A percentile compares a stretch with the other conserved stretches of the same genome.
Conservation (phyloP, 1,140 invertebrate species). For the Acromyrmex heyeri region DNA sequence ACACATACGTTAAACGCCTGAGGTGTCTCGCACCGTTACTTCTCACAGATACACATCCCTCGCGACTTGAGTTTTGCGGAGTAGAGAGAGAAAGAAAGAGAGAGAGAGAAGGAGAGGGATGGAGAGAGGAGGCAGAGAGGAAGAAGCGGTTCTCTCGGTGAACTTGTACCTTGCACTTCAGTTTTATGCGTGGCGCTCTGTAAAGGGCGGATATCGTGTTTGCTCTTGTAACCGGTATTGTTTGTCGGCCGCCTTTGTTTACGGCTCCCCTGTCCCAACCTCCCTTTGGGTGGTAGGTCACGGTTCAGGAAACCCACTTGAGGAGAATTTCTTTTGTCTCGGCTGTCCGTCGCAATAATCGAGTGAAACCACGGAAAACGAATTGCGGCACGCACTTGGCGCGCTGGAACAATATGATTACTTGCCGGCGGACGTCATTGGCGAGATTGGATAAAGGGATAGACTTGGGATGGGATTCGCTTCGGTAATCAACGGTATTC, state of each 20-base stretch:
- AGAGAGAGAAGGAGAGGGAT: not conserved
- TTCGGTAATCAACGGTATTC: not conserved
- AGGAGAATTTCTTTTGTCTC: slow-evolving; percentile 75
- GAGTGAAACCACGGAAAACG: slow-evolving; percentile 61
- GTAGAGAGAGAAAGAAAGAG: not conserved
- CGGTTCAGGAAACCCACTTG: slow-evolving; percentile 70
- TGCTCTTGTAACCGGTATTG: slow-evolving; percentile 76
- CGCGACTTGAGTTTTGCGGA: slow-evolving; percentile 53
- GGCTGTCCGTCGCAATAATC: slow-evolving; percentile 69
- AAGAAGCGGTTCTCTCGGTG: slow-evolving; percentile 22
- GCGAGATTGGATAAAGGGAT: slow-evolving; percentile 54
- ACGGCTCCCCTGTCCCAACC: slow-evolving; percentile 21
- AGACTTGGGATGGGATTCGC: slow-evolving; percentile 4
- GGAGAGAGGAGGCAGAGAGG: no score
- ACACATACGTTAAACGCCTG: slow-evolving; percentile 69
- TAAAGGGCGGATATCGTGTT: slow-evolving; percentile 76
- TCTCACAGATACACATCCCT: slow-evolving; percentile 36
- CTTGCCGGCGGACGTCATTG: slow-evolving; percentile 50
- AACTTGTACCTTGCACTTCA: slow-evolving; percentile 77
- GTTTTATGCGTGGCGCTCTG: slow-evolving; percentile 69
- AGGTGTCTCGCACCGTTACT: slow-evolving; percentile 62
- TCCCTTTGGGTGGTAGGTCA: slow-evolving; percentile 65
- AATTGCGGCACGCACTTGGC: slow-evolving; percentile 20
- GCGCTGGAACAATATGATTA: slow-evolving; percentile 67
- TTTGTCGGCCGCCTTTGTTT: slow-evolving; percentile 72